A percentile compares a stretch with the other conserved stretches of the same genome.
phyloP scores from a whole-genome alignment of 2,113 vertebrate genomes.

The Engraulis encrasicolus region DNA sequence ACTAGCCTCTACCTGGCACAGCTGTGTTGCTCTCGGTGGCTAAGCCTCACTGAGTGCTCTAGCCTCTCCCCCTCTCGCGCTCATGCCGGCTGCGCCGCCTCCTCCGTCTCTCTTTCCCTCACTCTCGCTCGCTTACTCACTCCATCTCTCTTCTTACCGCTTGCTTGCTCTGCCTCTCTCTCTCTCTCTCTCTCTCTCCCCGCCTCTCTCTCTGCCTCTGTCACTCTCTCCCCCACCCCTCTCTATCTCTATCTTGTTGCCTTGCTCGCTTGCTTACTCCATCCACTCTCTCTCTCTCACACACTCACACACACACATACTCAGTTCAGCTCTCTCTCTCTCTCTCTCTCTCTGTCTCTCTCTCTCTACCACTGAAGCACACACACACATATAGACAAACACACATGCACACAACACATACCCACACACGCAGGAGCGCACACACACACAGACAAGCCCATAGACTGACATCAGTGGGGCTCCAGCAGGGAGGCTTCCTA shows the following conservation, averaged over 20 bases:
- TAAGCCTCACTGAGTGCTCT: constrained; percentile 32
- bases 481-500: constrained; percentile 72
- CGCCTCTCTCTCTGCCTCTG: constrained; percentile 29
- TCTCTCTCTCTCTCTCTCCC: constrained; percentile 42
- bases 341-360: not conserved
- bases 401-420: not conserved
- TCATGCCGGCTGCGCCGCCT: constrained; percentile 57
- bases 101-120: constrained; percentile 52
- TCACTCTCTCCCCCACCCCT: not conserved
- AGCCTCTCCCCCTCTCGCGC: constrained; percentile 55
- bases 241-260: not conserved
- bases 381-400: not conserved
- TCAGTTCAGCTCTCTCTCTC: not conserved
- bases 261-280: not conserved
- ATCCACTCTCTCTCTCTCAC: not conserved
- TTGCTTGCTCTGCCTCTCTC: constrained; percentile 31
- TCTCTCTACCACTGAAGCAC: not conserved
- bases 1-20: constrained; percentile 29
- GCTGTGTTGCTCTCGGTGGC: constrained; percentile 55
- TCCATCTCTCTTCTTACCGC: constrained; percentile 39
- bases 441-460: constrained; percentile 26
- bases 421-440: not conserved
- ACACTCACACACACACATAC: not conserved
- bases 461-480: constrained; percentile 83
- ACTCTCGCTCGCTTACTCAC: constrained; percentile 19